Conservation (phyloP, 1,140 invertebrate genomes). For the Acromyrmex echinatior region DNA sequence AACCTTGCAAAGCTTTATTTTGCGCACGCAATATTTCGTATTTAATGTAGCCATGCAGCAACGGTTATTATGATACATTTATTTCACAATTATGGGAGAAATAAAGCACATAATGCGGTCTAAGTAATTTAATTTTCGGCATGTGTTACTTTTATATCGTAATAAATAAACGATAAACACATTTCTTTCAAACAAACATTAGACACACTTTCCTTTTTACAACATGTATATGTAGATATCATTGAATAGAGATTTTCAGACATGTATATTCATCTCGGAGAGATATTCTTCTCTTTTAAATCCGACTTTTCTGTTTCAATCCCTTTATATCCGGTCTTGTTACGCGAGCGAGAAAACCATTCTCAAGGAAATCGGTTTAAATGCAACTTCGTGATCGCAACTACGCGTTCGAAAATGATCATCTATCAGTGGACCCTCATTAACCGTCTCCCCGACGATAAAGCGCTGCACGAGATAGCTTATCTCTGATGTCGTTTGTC, state of each 20-base stretch:
- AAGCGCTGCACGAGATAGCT: constrained; percentile 78
- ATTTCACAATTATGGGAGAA: constrained; percentile 6
- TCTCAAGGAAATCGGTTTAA: not conserved
- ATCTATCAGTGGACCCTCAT: constrained; percentile 79
- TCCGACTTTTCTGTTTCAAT: not conserved
- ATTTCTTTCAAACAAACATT: not conserved
- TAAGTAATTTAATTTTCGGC: not conserved
- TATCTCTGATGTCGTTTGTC: constrained; percentile 75
- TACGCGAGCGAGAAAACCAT: not conserved
- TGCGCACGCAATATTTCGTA: constrained; percentile 23
- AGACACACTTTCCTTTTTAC: not conserved
- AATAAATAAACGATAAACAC: not conserved
- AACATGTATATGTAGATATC: not conserved
- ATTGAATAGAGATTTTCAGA: not conserved
- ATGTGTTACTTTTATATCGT: not conserved
- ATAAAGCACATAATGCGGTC: not conserved
- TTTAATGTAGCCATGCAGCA: not conserved
- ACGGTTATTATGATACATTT: constrained; percentile 21
- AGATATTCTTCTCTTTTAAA: constrained; percentile 23
- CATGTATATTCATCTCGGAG: not conserved
- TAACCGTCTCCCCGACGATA: constrained; percentile 77
- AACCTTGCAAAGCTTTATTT: constrained; percentile 20
- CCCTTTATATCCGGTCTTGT: not conserved
- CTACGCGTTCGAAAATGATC: constrained; percentile 58
- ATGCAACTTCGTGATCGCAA: constrained; percentile 13